A percentile compares a stretch with the other conserved stretches of the same genome.
phyloP scores from a whole-genome alignment of 2,113 vertebrate species.

The Cichladusa arquata region DNA sequence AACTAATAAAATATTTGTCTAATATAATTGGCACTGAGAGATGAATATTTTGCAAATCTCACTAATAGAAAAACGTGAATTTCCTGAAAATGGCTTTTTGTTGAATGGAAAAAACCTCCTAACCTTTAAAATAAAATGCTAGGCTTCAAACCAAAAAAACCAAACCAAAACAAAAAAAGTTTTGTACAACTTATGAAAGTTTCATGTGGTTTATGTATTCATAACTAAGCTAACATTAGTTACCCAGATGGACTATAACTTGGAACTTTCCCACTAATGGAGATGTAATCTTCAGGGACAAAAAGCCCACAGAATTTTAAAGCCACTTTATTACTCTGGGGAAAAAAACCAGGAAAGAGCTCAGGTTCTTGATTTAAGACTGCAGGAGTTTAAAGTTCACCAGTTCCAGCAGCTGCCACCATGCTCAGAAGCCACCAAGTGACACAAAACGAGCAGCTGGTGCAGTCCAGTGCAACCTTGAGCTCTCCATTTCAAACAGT shows the following conservation, averaged over 20 bases:
- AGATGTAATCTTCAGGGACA: neutral
- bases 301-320: neutral
- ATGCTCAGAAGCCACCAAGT: neutral
- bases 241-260: neutral
- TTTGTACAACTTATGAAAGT: neutral
- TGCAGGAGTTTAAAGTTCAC: neutral
- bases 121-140: neutral
- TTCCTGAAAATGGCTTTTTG: neutral
- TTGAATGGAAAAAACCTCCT: neutral
- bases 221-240: neutral
- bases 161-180: neutral
- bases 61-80: neutral
- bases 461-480: neutral
- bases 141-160: neutral
- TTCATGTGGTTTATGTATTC: rapidly evolving
- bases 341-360: neutral
- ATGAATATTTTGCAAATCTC: neutral
- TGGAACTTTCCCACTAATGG: neutral
- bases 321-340: neutral
- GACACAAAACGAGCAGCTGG: neutral
- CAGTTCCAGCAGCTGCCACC: neutral
- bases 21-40: neutral
- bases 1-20: neutral
- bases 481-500: neutral
- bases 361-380: neutral